Percentiles rank a stretch among this genome's conserved stretches.
phyloP scores from a whole-genome alignment of 2,888 invertebrate species.

The Corythucha ciliata region DNA sequence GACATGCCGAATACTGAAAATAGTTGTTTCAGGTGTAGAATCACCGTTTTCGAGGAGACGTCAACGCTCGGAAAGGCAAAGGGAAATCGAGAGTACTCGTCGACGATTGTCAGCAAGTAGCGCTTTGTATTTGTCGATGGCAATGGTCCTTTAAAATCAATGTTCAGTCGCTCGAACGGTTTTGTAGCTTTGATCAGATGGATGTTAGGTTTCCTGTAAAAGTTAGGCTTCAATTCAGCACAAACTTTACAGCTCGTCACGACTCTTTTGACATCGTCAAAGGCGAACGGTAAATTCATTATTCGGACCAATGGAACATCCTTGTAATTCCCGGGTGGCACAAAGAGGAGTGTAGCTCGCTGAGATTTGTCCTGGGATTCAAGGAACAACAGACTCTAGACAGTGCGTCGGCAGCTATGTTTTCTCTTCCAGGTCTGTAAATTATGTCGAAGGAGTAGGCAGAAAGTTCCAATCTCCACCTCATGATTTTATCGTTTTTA shows the following conservation, averaged over 20 bases:
- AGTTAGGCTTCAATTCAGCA: slow-evolving; percentile 28
- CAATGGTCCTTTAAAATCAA: slow-evolving; percentile 21
- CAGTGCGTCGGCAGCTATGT: slow-evolving; percentile 16
- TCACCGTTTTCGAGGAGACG: slow-evolving; percentile 26
- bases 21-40: slow-evolving; percentile 22
- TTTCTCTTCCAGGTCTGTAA: slow-evolving; percentile 14
- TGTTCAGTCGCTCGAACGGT: slow-evolving; percentile 30
- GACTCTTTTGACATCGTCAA: slow-evolving; percentile 27
- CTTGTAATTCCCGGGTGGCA: slow-evolving; percentile 29
- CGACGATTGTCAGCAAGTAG: slow-evolving; percentile 28
- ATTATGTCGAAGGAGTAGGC: slow-evolving; percentile 23
- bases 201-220: slow-evolving; percentile 16
- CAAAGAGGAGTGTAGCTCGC: slow-evolving; percentile 16
- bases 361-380: too few relatives aligned
- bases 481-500: slow-evolving; percentile 26
- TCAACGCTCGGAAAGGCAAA: slow-evolving; percentile 26
- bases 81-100: slow-evolving; percentile 25
- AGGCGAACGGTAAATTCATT: slow-evolving; percentile 26
- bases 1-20: slow-evolving; percentile 30
- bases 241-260: slow-evolving; percentile 26
- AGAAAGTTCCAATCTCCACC: slow-evolving; percentile 28
- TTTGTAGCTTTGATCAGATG: slow-evolving; percentile 28
- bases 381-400: slow-evolving; percentile 11
- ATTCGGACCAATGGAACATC: slow-evolving; percentile 26
- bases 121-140: not conserved